Base-by-base conservation (phyloP, 2,888 invertebrate genomes). In the Ferdinandea cuprea region DNA sequence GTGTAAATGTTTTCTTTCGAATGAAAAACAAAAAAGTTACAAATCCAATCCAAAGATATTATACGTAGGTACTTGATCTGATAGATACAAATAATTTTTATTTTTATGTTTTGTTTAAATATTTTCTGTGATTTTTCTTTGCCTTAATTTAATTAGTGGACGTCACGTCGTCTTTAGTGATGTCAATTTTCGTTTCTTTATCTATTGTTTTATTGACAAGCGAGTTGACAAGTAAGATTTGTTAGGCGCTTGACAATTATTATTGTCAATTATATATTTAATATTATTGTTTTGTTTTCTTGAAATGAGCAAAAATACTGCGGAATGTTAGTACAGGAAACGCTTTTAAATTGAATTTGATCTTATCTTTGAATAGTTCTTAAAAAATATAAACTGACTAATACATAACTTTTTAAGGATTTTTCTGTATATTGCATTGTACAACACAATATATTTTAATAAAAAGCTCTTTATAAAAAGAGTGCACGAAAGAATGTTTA, bases 11-110 rank as follows among this genome's bases (percentile, higher is more conserved):
- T 32, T 13, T 61, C 46, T 35, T 19, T 48, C 19, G 21, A 59
- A 42, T 28, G 2, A n/a, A 46, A 50, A n/a, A n/a, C n/a, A 44
- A 30, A 21, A 54, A 7, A 9, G 44, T 61, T 61, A 35, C 52
- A 61, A 72, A 61, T 52, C 32, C 56, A 76, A 69, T 76, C 80
- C 80, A 80, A 80, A 80, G 74, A 80, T 79, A 42, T 25, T 54
- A 56, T 63, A 44, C 52, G 54, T 44, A 63, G 8, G 44, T 35
- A 35, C 21, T 59, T 25, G 25, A 25, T 25, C 25, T 25, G 25
- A 25, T 25, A 25, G 25, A 68, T 40, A 37, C 13, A 52, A 37
- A 32, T 61, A 52, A 21, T 48, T 63, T n/a, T 35, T 30, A n/a
- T 42, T 50, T 59, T 61, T 54, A 42, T 72, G 42, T 66, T 66